These are phyloP conservation scores for Eurosta solidaginis DNA, from an alignment of 1,140 invertebrate species.

Conservation along the genomic window DNA sequence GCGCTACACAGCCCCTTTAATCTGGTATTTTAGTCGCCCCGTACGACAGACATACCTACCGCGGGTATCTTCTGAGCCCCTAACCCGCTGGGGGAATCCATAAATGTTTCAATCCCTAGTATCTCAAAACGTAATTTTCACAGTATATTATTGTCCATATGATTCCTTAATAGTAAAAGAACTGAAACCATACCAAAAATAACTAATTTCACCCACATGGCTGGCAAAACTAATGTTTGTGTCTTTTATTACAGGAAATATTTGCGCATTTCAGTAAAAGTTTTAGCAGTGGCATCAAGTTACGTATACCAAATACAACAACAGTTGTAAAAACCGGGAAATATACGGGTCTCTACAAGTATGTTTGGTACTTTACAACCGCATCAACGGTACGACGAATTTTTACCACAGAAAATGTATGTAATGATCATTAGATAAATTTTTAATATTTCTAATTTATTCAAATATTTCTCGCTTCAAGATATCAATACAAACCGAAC, in stretches of 20 bases:
- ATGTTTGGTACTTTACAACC: slow-evolving; percentile 48
- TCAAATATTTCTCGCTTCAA: slow-evolving; percentile 9
- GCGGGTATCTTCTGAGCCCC: no score
- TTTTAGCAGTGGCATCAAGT: slow-evolving; percentile 50
- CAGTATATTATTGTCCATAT: no score
- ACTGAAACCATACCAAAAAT: no score
- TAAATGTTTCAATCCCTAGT: no score
- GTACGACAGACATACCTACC: no score
- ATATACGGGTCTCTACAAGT: slow-evolving; percentile 50
- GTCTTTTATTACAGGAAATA: slow-evolving; percentile 47
- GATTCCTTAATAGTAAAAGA: no score
- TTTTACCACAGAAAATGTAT: slow-evolving; percentile 49
- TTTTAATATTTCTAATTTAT: not conserved
- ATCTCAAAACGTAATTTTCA: no score
- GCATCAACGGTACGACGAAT: slow-evolving; percentile 46
- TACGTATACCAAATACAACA: slow-evolving; percentile 43
- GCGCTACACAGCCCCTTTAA: no score
- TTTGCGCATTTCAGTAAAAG: slow-evolving; percentile 51
- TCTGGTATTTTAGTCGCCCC: no score
- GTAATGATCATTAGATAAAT: not conserved
- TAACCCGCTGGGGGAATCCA: no score
- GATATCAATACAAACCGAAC: slow-evolving; percentile 43
- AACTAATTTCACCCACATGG: no score
- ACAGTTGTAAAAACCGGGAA: slow-evolving; percentile 43
- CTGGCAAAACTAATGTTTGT: no score